phyloP scores from a whole-genome alignment of 1,140 invertebrate genomes.

The Drepana arcuata region DNA sequence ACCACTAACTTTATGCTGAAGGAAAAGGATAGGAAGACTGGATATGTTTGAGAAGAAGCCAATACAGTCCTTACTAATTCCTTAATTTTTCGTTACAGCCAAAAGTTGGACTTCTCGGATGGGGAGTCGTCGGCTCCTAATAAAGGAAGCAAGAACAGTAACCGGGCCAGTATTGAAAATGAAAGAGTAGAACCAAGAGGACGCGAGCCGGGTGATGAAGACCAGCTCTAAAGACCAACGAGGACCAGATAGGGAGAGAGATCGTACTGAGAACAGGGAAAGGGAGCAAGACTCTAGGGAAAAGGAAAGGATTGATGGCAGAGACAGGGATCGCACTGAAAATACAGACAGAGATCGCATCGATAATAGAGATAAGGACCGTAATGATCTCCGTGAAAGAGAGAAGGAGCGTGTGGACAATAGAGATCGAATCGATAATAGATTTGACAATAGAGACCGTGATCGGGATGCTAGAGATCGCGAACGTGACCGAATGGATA shows the following conservation, averaged over 20 bases:
- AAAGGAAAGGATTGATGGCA: constrained; percentile 39
- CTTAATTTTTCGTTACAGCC: constrained; percentile 74
- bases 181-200: constrained; percentile 52
- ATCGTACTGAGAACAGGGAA: constrained; percentile 55
- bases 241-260: constrained; percentile 56
- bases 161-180: constrained; percentile 42
- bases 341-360: constrained; percentile 39
- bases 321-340: constrained; percentile 39
- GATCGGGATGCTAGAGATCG: constrained; percentile 46
- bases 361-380: constrained; percentile 42
- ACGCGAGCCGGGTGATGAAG: constrained; percentile 75
- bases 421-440: constrained; percentile 22
- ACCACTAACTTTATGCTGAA: too few relatives aligned
- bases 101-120: constrained; percentile 95
- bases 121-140: constrained; percentile 78
- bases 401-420: constrained; percentile 43
- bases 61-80: too few relatives aligned
- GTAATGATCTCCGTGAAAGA: constrained; percentile 18
- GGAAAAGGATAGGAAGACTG: too few relatives aligned
- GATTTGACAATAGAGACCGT: constrained; percentile 47
- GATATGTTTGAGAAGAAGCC: too few relatives aligned
- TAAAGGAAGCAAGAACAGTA: constrained; percentile 47
- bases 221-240: constrained; percentile 81
- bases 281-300: constrained; percentile 41
- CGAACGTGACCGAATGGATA: constrained; percentile 55